Conservation (phyloP, 2,113 vertebrate species). For the Dipodomys merriami region DNA sequence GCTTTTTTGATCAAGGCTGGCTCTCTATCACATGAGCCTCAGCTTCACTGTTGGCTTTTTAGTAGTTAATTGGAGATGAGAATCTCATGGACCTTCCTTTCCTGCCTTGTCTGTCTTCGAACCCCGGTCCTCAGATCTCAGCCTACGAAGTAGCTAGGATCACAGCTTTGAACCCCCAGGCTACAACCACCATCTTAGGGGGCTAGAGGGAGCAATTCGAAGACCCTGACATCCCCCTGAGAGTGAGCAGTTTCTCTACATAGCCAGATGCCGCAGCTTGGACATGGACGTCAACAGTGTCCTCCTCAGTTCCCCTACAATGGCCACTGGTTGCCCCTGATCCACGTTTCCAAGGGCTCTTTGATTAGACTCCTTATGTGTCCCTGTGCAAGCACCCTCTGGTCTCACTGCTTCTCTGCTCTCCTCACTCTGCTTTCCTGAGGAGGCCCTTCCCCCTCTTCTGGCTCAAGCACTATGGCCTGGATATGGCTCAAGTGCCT, state of each 20-base stretch:
- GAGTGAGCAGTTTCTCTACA: background rate
- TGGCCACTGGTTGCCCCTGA: fast-evolving
- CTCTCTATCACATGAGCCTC: no score
- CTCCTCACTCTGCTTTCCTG: background rate
- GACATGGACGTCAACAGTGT: fast-evolving
- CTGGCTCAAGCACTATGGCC: background rate
- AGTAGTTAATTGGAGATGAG: no score
- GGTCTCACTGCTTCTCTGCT: no score
- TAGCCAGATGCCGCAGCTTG: background rate
- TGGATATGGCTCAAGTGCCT: background rate
- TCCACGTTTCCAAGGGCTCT: background rate
- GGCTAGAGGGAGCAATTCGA: background rate
- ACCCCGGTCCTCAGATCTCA: no score
- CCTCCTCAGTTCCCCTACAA: background rate
- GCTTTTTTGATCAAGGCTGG: no score
- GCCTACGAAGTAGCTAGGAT: no score
- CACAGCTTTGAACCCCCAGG: no score
- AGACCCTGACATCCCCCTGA: background rate
- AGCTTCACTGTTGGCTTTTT: no score
- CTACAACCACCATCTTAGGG: background rate
- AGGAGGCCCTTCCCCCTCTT: background rate
- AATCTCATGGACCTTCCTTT: no score
- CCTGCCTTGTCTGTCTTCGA: no score
- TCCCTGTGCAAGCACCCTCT: background rate
- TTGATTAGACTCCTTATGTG: background rate